Evolutionary conservation across 2,113 vertebrate species (phyloP).

Genomic region (Hemiprocne comata): DNA sequence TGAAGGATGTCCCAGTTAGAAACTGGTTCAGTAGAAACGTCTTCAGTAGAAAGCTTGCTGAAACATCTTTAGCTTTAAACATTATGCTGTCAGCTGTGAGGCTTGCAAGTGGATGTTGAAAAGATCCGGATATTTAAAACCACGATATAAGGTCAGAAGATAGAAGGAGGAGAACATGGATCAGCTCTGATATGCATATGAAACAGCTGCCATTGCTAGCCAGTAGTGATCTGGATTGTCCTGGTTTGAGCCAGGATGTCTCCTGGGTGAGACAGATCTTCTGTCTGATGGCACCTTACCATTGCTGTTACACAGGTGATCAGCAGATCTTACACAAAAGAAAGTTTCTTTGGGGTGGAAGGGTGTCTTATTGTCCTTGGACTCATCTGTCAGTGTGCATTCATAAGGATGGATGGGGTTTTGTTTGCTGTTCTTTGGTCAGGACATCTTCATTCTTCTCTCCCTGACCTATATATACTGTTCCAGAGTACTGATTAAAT

Average conservation of each 20-base stretch:
- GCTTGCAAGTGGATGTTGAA: not conserved
- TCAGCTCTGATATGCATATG: not conserved
- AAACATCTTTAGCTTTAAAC: not conserved
- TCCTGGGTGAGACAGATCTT: too few relatives aligned
- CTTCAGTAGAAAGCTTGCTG: not conserved
- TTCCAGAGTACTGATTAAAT: not conserved
- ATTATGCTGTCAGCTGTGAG: not conserved
- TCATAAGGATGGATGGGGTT: not conserved
- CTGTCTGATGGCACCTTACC: not conserved
- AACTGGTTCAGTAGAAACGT: too few relatives aligned
- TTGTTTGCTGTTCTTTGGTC: not conserved
- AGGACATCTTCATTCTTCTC: not conserved
- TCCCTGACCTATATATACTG: not conserved
- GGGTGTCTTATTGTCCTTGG: not conserved
- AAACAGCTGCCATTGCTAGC: not conserved
- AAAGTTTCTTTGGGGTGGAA: not conserved
- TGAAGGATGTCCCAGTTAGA: not conserved
- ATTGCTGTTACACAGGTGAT: rapidly evolving
- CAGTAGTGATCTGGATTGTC: not conserved
- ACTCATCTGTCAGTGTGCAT: not conserved
- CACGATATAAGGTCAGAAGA: not conserved
- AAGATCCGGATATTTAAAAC: not conserved
- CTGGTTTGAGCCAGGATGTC: too few relatives aligned
- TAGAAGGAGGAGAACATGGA: not conserved
- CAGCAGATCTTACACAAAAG: not conserved